phyloP scores from a whole-genome alignment of 2,797 vertebrate species.

The Acanthis flammea region DNA sequence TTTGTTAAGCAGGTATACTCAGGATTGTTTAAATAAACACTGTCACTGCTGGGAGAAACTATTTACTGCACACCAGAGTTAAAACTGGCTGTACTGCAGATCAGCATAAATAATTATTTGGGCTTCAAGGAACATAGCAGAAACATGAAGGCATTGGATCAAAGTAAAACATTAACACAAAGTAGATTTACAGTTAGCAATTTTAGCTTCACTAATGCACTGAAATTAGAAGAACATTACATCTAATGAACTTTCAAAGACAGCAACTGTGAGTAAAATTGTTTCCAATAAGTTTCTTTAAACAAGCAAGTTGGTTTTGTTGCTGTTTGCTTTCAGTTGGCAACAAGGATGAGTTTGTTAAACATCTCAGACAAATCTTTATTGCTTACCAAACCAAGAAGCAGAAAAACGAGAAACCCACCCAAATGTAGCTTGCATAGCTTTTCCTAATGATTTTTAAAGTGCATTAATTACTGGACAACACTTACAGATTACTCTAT shows the following conservation, averaged over 20 bases:
- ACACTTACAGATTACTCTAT: not conserved
- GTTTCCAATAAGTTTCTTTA: not conserved
- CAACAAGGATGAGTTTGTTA: not conserved
- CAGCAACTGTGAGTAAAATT: not conserved
- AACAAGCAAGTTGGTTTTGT: not conserved
- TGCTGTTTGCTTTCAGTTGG: not conserved
- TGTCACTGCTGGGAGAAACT: not conserved
- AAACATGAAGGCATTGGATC: accelerated
- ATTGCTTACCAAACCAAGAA: not conserved
- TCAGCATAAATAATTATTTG: not conserved
- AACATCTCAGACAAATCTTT: not conserved
- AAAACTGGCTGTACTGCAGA: not conserved
- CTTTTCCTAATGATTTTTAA: not conserved
- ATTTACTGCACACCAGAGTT: not conserved
- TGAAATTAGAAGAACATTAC: not conserved
- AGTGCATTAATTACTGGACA: not conserved
- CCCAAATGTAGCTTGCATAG: not conserved
- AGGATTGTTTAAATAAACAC: conserved; percentile 10
- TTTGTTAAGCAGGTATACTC: conserved; percentile 5
- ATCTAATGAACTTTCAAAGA: not conserved
- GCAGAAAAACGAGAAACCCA: not conserved
- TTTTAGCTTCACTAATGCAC: not conserved
- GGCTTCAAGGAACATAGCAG: not conserved
- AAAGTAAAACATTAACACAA: not conserved
- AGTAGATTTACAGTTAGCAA: not conserved